phyloP scores from a whole-genome alignment of 1,140 invertebrate genomes.

The Anoplophora glabripennis region DNA sequence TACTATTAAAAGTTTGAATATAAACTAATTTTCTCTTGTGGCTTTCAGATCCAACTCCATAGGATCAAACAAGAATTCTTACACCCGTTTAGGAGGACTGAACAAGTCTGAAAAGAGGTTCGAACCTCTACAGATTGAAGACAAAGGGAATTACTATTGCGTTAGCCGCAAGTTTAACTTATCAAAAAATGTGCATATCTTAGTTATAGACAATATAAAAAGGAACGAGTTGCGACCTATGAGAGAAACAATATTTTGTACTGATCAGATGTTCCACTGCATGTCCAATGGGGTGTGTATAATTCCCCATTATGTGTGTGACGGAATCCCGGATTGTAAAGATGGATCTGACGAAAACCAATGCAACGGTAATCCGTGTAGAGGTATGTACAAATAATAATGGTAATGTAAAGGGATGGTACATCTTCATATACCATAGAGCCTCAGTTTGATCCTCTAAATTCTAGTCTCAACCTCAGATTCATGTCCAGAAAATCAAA shows the following conservation, averaged over 20 bases:
- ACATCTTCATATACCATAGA: too few relatives aligned
- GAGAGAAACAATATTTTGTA: slow-evolving; percentile 35
- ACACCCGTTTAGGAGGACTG: slow-evolving; percentile 18
- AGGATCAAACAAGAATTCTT: slow-evolving; percentile 12
- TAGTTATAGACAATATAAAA: slow-evolving; percentile 30
- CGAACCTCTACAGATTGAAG: slow-evolving; percentile 33
- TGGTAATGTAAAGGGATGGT: too few relatives aligned
- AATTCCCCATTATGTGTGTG: slow-evolving; percentile 60
- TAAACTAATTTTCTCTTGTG: slow-evolving; percentile 15
- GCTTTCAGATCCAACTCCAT: slow-evolving; percentile 7
- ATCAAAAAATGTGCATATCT: slow-evolving; percentile 32
- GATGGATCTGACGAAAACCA: slow-evolving; percentile 56
- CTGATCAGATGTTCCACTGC: slow-evolving; percentile 43
- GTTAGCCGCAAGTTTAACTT: slow-evolving; percentile 42
- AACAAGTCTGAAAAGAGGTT: slow-evolving; percentile 41
- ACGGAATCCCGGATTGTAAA: slow-evolving; percentile 62
- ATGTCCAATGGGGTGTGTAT: slow-evolving; percentile 56
- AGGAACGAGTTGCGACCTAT: slow-evolving; percentile 21
- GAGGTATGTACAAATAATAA: slow-evolving; percentile 41
- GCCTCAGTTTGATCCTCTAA: too few relatives aligned
- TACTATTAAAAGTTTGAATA: slow-evolving; percentile 13
- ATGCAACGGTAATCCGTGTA: slow-evolving; percentile 55
- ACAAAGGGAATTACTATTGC: slow-evolving; percentile 43
- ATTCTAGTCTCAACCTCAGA: too few relatives aligned
- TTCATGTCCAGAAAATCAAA: too few relatives aligned